Base-by-base conservation (phyloP, 2,888 invertebrate genomes). In the Phaonia tiefii region DNA sequence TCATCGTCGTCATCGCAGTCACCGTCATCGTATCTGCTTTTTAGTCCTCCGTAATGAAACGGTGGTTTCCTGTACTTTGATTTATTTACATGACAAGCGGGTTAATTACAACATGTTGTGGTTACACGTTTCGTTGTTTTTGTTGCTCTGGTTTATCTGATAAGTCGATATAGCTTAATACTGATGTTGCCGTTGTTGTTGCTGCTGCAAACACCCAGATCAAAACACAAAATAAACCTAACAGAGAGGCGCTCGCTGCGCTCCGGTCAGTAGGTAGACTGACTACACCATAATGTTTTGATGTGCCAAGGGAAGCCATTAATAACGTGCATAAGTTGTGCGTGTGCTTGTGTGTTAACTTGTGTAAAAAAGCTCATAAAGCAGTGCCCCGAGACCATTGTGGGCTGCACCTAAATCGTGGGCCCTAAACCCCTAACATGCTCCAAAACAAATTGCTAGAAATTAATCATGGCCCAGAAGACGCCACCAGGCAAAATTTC, bases 21-120 rank as follows among this genome's bases (percentile, higher is more conserved):
- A 60, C 82, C 70, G 51, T 31, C 76, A 26, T 37, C 58, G 42
- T 49, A 37, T 11, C 76, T 51, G 37, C 17, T 22, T 56, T 66
- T 17, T 66, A 81, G 81, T 71, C 60, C 84, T 75, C 83, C 82
- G 85, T 85, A 85, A 84, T 83, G 63, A 81, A 81, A 75, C 67
- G 72, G 81, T 81, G 4, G 31, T 56, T 65, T 67, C 56, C 44
- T 63, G 39, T 72, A 70, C 82, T 84, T 83, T 84, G 84, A 84
- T 84, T 84, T 84, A 84, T 84, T 84, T 84, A 80, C 84, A 84
- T 83, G 84, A 83, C 83, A 84, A 82, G 79, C 79, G 82, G 83
- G 84, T 84, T 84, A 84, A 84, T 84, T 84, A 84, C 84, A 84
- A 76, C 84, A 83, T 84, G 83, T 84, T 84, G 83, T 77, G 84